Evolutionary conservation across 2,888 invertebrate genomes (phyloP), one percentile per base, ranked within the genome.

Genomic region (Drosophila demipolita): DNA sequence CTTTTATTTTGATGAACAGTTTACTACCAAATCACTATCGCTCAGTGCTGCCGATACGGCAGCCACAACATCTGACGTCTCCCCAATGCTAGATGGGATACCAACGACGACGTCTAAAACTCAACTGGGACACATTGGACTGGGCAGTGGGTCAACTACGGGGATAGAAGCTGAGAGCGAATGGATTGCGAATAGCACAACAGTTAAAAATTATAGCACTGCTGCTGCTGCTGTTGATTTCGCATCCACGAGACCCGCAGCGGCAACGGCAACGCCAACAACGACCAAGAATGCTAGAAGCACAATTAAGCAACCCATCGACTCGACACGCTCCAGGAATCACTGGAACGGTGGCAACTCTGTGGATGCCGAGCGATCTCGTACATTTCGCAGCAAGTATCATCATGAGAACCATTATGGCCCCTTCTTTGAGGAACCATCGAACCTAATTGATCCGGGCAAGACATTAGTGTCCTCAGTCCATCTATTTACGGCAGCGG

Each of bases 341-440:
- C 91, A 91, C 58, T 91, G 91, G 91, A 60, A 70, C 7, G 65
- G 52, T 8, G 82, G 79, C 8, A 66, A 71, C 23, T 49, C 73
- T 49, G 58, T 54, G 11, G 91, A 82, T 57, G 73, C 80, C n/a
- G 91, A 92, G 35, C 75, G 87, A 15, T 81, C 90, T n/a, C 91
- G 91, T 20, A 87, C 83, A 32, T 92, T 91, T 80, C 91, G 92
- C 40, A 91, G 81, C 73, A 95, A 95, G 85, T 95, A 95, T 86
- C 95, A 96, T 84, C 95, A 95, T 89, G 95, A 95, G 80, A 94
- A 95, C 73, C 96, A 96, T 89, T 96, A 95, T 95, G 96, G 96
- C 33, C 96, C 96, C 55, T 96, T 95, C 91, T 96, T 96, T 83
- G 96, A 96, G 87, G 94, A 94, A 83, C 94, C 94, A 17, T 94